These are phyloP conservation scores for pig (Sus scrofa) DNA, from an alignment of 2,113 vertebrate species.

Conservation along the genomic window T2T-Sscrofa CM000827.6:62519501-62520000, in stretches of 20 bases:
- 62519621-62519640: background rate
- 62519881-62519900: background rate
- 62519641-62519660: background rate
- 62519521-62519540: background rate
- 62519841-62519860: background rate
- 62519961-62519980: background rate
- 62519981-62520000: conserved; percentile 21
- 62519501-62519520: background rate
- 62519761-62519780: background rate
- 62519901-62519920: background rate
- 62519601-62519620: background rate
- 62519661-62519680: background rate
- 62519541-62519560: background rate
- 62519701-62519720: background rate
- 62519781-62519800: background rate
- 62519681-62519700: background rate
- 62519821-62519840: background rate
- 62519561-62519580: background rate
- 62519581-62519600: background rate
- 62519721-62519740: background rate
- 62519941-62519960: background rate
- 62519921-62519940: background rate
- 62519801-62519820: background rate
- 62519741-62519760: background rate
- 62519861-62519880: background rate